Evolutionary conservation across 2,888 invertebrate species (phyloP).

Genomic region (Eupeodes latifasciatus): DNA sequence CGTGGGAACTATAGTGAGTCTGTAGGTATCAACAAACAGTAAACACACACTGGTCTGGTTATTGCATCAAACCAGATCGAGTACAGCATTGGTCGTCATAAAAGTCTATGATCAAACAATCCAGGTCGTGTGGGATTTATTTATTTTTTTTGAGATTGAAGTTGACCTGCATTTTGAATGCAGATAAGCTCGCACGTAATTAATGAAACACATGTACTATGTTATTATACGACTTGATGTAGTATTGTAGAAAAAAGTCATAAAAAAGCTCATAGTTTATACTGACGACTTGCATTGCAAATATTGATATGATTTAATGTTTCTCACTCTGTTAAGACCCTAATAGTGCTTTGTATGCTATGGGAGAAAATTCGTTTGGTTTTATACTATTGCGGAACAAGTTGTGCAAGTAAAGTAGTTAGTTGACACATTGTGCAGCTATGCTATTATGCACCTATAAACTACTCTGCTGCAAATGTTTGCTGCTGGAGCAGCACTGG

Average conservation of each 20-base stretch:
- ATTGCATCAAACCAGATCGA: conserved; percentile 29
- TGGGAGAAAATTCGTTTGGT: conserved; percentile 38
- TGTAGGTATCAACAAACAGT: conserved; percentile 52
- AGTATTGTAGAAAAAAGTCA: conserved; percentile 11
- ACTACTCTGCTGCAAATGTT: background rate
- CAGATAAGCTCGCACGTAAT: conserved; percentile 68
- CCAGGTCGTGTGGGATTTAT: conserved; percentile 65
- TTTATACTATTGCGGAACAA: conserved; percentile 4
- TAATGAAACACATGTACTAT: conserved; percentile 63
- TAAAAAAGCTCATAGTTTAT: conserved; percentile 11
- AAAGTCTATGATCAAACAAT: conserved; percentile 43
- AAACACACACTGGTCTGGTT: conserved; percentile 44
- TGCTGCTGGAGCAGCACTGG: background rate
- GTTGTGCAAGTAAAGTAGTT: conserved; percentile 16
- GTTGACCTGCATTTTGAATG: conserved; percentile 70
- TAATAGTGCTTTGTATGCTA: background rate
- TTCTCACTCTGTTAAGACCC: conserved; percentile 6
- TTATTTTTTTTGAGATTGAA: conserved; percentile 32
- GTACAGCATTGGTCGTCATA: conserved; percentile 40
- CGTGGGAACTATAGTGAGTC: conserved; percentile 66
- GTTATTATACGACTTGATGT: background rate
- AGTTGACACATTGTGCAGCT: conserved; percentile 36
- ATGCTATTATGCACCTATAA: background rate
- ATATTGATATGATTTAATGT: conserved; percentile 63
- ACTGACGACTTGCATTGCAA: conserved; percentile 25